Percentiles rank a stretch among this genome's conserved stretches.
phyloP scores from a whole-genome alignment of 2,113 vertebrate genomes.

The Syrmaticus mikado region DNA sequence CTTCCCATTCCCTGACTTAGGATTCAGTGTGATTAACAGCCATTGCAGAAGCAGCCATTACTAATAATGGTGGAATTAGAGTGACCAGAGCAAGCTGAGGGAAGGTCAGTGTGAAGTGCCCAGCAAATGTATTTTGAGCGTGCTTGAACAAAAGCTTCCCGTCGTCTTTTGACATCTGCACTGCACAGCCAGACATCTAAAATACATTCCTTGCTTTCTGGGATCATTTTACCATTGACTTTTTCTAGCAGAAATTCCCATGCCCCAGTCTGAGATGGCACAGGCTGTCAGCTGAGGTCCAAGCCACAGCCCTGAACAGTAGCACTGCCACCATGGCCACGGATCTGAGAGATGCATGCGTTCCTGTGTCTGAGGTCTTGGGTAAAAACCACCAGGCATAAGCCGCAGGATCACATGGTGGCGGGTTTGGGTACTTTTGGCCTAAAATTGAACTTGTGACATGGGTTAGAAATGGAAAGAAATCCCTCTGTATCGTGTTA shows the following conservation, averaged over 20 bases:
- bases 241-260: not conserved
- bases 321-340: fast-evolving
- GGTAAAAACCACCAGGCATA: not conserved
- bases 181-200: not conserved
- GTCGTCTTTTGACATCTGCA: not conserved
- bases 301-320: fast-evolving
- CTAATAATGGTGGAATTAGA: not conserved
- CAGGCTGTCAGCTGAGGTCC: not conserved
- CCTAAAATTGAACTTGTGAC: conserved; percentile 67
- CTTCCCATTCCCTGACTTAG: not conserved
- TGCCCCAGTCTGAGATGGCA: not conserved
- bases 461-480: conserved; percentile 64
- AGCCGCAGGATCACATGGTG: conserved; percentile 11
- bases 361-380: not conserved
- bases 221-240: not conserved
- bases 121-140: not conserved
- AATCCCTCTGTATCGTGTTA: conserved; percentile 56
- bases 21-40: not conserved
- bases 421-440: conserved; percentile 37
- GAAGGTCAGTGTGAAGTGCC: not conserved
- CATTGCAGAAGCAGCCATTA: not conserved
- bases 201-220: not conserved
- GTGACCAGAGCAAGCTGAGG: not conserved
- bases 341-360: not conserved
- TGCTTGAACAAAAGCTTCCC: not conserved